Evolutionary conservation across 2,113 vertebrate genomes (phyloP).

Genomic region (Lamprologus lemairii): DNA sequence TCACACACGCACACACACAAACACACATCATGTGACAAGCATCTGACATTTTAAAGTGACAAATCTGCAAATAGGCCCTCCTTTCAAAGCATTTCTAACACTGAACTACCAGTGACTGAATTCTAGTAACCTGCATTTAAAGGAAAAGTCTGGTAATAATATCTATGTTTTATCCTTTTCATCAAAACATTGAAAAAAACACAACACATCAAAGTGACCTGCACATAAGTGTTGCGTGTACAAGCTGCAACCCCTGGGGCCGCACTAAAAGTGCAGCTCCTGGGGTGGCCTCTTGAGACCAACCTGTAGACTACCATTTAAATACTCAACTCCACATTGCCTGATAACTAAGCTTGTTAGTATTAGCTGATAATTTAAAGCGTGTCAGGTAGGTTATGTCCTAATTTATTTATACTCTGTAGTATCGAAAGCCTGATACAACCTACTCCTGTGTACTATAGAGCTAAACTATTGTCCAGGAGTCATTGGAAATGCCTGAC

Average conservation of each 20-base stretch:
- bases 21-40: neutral
- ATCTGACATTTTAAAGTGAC: constrained; percentile 11
- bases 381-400: rapidly evolving
- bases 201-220: neutral
- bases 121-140: neutral
- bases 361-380: neutral
- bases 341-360: neutral
- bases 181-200: neutral
- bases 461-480: neutral
- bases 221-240: neutral
- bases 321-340: neutral
- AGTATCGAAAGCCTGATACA: neutral
- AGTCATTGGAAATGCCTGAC: neutral
- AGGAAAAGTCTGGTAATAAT: neutral
- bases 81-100: neutral
- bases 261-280: neutral
- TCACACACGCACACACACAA: neutral
- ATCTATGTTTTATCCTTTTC: neutral
- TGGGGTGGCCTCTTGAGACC: neutral
- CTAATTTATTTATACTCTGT: neutral
- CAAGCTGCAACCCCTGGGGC: neutral
- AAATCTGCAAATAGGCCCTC: neutral
- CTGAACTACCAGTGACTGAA: neutral
- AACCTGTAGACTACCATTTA: neutral
- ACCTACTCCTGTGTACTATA: neutral